Base-by-base conservation (phyloP, 2,113 vertebrate genomes). In the Scomber scombrus region DNA sequence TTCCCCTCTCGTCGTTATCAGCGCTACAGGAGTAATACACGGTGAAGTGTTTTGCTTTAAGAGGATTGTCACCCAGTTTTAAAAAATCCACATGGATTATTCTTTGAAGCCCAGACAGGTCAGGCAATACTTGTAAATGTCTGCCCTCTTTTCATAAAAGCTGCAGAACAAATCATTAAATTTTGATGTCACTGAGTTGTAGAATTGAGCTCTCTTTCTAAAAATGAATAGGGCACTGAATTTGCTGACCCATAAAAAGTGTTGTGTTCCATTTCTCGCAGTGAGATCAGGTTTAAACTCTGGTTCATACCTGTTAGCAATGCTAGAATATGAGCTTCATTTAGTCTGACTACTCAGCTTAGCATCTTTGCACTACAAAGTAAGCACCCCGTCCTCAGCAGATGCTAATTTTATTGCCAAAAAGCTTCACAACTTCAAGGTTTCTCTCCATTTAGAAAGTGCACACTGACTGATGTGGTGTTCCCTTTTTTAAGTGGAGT, bases 301-400 rank as follows among this genome's bases (percentile, higher is more conserved):
- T 19, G 18, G 4, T 34, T 60, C 6, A 29, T 29, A 73, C 29
- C 51, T 62, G 11, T 43, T 70, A 49, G 57, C 62, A 60, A 15
- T 68, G 34, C 52, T 26, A 15, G 49, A 54, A 23, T 8, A 13
- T 68, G 11, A 60, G 18, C 19, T 51, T 49, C 15, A 77, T 74
- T 75, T 54, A 31, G 13, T 72, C 60, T 75, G 75, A 81, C 60
- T 77, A 18, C 63, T 56, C 34, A 50, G 34, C 16, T 26, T 34
- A 26, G 40, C 67, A 31, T 50, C 21, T 62, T 49, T 40, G 55
- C 21, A 8, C 3, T 43, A 78, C 52, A 71, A 63, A 57, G 68
- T 60, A 29, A 74, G 12, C 10, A 6, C 40, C 21, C 51, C 9
- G 56, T 46, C 40, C 11, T 46, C 9, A 72, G 66, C 66, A 69